Conservation (phyloP, 2,797 vertebrate species). For the Anas georgica region DNA sequence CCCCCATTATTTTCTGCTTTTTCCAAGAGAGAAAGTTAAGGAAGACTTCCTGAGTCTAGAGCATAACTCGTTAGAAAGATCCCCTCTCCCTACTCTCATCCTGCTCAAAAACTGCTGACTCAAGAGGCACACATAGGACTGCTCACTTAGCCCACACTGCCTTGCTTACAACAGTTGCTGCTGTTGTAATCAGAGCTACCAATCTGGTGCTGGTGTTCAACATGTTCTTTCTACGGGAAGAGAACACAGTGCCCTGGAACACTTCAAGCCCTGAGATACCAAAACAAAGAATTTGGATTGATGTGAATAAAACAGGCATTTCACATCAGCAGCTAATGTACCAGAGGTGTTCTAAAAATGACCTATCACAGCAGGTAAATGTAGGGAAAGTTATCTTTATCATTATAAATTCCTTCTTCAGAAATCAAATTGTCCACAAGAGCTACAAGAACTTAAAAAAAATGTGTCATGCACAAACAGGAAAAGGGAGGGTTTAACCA, state of each 20-base stretch:
- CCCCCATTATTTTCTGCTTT: background rate
- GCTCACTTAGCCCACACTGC: background rate
- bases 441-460: background rate
- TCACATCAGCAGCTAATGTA: background rate
- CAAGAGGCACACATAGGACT: background rate
- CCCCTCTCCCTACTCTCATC: background rate
- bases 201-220: background rate
- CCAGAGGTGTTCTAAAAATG: background rate
- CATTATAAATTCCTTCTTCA: background rate
- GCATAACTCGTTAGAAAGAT: background rate
- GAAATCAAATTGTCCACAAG: background rate
- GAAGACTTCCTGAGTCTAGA: background rate
- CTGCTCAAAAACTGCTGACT: background rate
- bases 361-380: background rate
- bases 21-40: background rate
- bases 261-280: background rate
- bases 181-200: background rate
- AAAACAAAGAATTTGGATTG: background rate
- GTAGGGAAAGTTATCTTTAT: background rate
- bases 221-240: background rate
- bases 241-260: background rate
- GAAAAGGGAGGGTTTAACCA: background rate
- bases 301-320: background rate
- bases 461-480: background rate
- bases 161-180: background rate